Base-by-base conservation (phyloP, 2,888 invertebrate species). In the Dinocampus coccinellae region DNA sequence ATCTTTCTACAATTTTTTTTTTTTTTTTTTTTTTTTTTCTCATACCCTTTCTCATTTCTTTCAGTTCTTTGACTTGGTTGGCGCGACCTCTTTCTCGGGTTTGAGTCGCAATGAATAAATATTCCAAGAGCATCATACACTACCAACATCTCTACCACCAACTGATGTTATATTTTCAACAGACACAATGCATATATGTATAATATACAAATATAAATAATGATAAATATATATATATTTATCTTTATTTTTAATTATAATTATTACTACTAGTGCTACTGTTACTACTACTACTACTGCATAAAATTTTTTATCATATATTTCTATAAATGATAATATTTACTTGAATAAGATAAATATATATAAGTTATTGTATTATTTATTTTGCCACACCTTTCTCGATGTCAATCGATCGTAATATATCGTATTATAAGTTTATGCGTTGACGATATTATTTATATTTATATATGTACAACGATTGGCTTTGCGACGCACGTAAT, bases 91-190 rank as follows among this genome's bases (percentile, higher is more conserved):
- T 69, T 69, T 69, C 53, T 69, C n/a, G 62, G 61, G 53, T 69
- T 69, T 69, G 61, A 69, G 69, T 61, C 60, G 69, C 69, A 69
- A 69, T 69, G 69, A 69, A 69, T 69, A 61, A 60, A 69, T 61
- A 69, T 69, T 11, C 33, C 33, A 52, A 69, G 55, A 62, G 34
- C 26, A 61, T 39, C n/a, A n/a, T 20, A 3, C 20, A 53, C 53
- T 20, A 16, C 22, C 61, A 13, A n/a, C n/a, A n/a, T 4, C 29
- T 29, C 29, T 34, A 20, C 52, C 33, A 20, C 47, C 34, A 33
- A 29, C 52, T 33, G 53, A n/a, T n/a, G n/a, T 52, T 29, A 24
- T n/a, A n/a, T n/a, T n/a, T n/a, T 26, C 22, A 4, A 26, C 55
- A 26, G 55, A 55, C 11, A 55, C 20, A 58, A 58, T 29, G 55